Percentiles rank a stretch among this genome's conserved stretches.
Conservation (phyloP, 1,140 invertebrate species). For the Sinonovacula constricta region DNA sequence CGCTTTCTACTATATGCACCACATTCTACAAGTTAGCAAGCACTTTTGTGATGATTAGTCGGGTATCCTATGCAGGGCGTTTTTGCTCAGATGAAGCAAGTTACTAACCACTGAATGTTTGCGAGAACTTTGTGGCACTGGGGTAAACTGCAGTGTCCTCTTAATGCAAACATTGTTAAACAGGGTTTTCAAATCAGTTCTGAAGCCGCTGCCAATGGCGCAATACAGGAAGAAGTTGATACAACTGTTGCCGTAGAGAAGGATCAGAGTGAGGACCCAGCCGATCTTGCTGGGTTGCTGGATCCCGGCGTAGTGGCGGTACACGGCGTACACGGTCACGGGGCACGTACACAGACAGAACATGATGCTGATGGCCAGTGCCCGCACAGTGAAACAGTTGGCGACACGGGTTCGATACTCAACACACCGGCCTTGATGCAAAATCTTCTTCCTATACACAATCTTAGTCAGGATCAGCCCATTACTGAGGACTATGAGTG, state of each 20-base stretch:
- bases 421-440: constrained; percentile 1
- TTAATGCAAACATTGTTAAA: background rate
- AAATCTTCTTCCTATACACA: constrained; percentile 1
- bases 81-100: no score
- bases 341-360: constrained; percentile 25
- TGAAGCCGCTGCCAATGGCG: constrained; percentile 32
- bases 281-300: background rate
- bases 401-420: constrained; percentile 16
- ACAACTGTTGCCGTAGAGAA: constrained; percentile 34
- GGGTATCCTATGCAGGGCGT: no score
- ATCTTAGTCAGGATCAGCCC: constrained; percentile 23
- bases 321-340: constrained; percentile 11
- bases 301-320: background rate
- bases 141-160: no score
- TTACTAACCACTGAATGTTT: no score
- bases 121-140: no score
- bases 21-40: no score
- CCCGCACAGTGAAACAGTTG: constrained; percentile 31
- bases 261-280: constrained; percentile 8
- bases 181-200: constrained; percentile 29
- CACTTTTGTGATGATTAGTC: no score
- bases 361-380: constrained; percentile 31
- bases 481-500: constrained; percentile 28
- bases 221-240: constrained; percentile 42
- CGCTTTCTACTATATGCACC: no score